Conservation (phyloP, 2,113 vertebrate genomes). For the Telmatochromis sp. region DNA sequence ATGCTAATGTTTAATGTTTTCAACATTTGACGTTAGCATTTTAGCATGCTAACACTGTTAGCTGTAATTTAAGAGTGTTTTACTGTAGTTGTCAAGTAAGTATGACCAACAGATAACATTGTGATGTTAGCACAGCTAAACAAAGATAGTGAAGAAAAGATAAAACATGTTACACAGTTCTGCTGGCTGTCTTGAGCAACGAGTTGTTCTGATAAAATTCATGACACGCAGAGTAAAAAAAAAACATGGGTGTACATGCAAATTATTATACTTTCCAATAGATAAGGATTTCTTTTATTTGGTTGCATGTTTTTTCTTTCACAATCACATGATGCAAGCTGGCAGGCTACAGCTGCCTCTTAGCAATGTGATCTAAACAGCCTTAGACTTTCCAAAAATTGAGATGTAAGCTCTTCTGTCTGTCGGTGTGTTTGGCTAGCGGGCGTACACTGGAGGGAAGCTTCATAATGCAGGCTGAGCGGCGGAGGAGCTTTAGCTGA, state of each 20-base stretch:
- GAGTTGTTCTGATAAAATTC: not conserved
- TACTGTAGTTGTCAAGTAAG: not conserved
- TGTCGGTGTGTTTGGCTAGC: conserved; percentile 10
- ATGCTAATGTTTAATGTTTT: not conserved
- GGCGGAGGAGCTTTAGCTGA: not conserved
- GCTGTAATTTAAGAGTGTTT: not conserved
- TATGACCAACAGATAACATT: not conserved
- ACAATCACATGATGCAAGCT: not conserved
- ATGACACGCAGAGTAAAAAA: rapidly evolving
- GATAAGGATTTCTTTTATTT: not conserved
- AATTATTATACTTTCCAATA: not conserved
- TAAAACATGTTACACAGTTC: not conserved
- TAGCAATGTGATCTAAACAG: not conserved
- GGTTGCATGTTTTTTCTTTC: not conserved
- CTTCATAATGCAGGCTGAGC: not conserved
- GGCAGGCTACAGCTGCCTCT: not conserved
- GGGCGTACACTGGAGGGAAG: conserved; percentile 10
- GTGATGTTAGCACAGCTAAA: not conserved
- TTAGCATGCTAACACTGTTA: not conserved
- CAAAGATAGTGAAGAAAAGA: not conserved
- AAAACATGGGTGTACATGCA: not conserved
- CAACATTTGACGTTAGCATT: not conserved
- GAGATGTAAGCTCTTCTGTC: conserved; percentile 30
- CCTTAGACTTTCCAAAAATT: not conserved
- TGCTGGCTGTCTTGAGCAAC: not conserved